Base-by-base conservation (phyloP, 2,797 vertebrate species). In the Takifugu ocellatus region DNA sequence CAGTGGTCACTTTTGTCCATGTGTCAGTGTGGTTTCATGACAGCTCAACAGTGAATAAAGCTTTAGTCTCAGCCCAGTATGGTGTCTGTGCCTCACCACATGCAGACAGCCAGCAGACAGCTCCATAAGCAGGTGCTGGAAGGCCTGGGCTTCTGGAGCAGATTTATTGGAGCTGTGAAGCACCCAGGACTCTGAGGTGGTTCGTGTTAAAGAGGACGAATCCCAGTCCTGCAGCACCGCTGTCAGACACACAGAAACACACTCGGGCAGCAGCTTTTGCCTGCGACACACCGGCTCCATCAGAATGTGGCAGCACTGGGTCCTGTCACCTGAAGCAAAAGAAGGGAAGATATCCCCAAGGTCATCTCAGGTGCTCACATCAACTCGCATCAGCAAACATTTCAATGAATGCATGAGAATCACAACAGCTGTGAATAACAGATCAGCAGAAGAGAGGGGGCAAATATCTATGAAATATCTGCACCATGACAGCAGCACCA, bases 101-200 rank as follows among this genome's bases (percentile, higher is more conserved):
- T 92, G 84, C 60, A 93, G 68, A 46, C 77, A 77, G 64, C 84
- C 76, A 59, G 75, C 45, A 36, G 84, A 63, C 5, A 96, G 77
- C 15, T 77, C 85, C 61, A 54, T 79, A 8, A 94, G 63, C 33
- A 96, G 87, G 12, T 87, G 81, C 46, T 82, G 86, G 73, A 96
- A 91, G 54, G 79, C 69, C 47, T 29, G 56, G 25, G 70, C 68
- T 6, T 1, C 68, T 14, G 66, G 16, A 0, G 70, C 70, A n/a
- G 47, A 50, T 59, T 65, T 78, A 27, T 64, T 52, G 0, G 80
- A 62, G 70, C 75, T 78, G 54, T 74, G 91, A 25, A 99, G 68
- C 54, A 95, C 59, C 96, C 96, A 99, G 48, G 84, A 92, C 55
- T 96, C 92, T 0, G 90, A 84, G 16, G 75, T 51, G 16, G 88